These are phyloP conservation scores for Girardinus metallicus DNA, from an alignment of 2,797 vertebrate genomes.

Conservation along the genomic window DNA sequence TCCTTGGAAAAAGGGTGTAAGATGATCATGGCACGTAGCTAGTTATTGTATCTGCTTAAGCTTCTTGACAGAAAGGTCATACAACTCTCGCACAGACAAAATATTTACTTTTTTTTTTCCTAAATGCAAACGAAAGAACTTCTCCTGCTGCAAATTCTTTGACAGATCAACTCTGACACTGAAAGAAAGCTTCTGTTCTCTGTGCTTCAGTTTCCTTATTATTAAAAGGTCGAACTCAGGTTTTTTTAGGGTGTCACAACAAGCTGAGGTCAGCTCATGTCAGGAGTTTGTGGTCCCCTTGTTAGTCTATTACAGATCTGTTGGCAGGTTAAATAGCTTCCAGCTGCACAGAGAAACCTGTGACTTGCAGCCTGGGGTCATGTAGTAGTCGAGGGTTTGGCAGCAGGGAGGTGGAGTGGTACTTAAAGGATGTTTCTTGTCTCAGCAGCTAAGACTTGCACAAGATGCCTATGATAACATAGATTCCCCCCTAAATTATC, in stretches of 20 bases:
- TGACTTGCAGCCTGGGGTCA: conserved; percentile 21
- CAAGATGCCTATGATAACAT: conserved; percentile 45
- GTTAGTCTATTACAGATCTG: conserved; percentile 59
- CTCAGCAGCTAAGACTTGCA: conserved; percentile 33
- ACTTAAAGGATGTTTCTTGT: conserved; percentile 21
- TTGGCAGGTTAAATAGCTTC: conserved; percentile 57
- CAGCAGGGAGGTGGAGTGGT: conserved; percentile 3
- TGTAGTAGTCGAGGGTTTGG: conserved; percentile 1
- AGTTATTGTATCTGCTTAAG: not conserved
- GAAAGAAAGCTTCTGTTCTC: conserved; percentile 32
- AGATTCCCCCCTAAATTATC: conserved; percentile 25
- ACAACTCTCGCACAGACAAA: not conserved
- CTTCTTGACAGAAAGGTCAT: not conserved
- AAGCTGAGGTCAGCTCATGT: conserved; percentile 59
- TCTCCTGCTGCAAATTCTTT: conserved; percentile 1
- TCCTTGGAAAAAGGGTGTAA: not conserved
- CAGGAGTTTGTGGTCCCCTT: conserved; percentile 48
- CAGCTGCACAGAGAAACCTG: conserved; percentile 49
- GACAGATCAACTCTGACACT: conserved; percentile 21
- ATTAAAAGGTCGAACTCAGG: conserved; percentile 43
- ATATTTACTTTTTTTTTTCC: not conserved
- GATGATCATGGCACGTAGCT: not conserved
- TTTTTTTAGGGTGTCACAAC: conserved; percentile 34
- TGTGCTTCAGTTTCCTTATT: conserved; percentile 24
- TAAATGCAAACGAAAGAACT: not conserved